phyloP scores from a whole-genome alignment of 2,888 invertebrate species.

The Ariolimax columbianus region DNA sequence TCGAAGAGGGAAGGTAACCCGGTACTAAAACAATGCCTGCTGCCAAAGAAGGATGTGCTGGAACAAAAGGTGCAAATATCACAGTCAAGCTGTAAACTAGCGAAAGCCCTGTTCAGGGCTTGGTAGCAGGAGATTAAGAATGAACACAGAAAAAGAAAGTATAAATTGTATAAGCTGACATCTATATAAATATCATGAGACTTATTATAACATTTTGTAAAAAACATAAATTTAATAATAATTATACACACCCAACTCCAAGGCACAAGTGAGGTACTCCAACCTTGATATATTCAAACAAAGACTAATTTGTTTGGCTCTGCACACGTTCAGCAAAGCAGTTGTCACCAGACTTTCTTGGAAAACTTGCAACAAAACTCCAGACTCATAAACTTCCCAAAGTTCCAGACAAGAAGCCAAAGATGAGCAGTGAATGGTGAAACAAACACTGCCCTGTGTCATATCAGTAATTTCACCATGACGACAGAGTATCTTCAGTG shows the following conservation, averaged over 20 bases:
- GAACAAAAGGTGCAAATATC: too few relatives aligned
- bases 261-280: slow-evolving; percentile 59
- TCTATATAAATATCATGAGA: too few relatives aligned
- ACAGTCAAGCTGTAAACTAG: too few relatives aligned
- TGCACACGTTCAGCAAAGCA: slow-evolving; percentile 51
- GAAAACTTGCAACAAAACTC: slow-evolving; percentile 54
- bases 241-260: slow-evolving; percentile 58
- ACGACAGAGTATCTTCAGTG: slow-evolving; percentile 62
- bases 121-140: too few relatives aligned
- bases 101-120: too few relatives aligned
- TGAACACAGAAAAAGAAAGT: too few relatives aligned
- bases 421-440: slow-evolving; percentile 56
- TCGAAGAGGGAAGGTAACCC: too few relatives aligned
- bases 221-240: not conserved
- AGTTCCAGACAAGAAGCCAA: slow-evolving; percentile 54
- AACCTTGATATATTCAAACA: slow-evolving; percentile 57
- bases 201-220: not conserved
- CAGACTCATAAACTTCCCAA: slow-evolving; percentile 60
- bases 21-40: too few relatives aligned
- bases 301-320: slow-evolving; percentile 55
- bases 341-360: slow-evolving; percentile 59
- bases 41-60: too few relatives aligned
- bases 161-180: too few relatives aligned
- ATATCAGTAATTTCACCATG: slow-evolving; percentile 60
- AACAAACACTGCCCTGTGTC: slow-evolving; percentile 60